These are phyloP conservation scores for Lagopus leucura DNA, from an alignment of 2,113 vertebrate species.

Conservation along the genomic window DNA sequence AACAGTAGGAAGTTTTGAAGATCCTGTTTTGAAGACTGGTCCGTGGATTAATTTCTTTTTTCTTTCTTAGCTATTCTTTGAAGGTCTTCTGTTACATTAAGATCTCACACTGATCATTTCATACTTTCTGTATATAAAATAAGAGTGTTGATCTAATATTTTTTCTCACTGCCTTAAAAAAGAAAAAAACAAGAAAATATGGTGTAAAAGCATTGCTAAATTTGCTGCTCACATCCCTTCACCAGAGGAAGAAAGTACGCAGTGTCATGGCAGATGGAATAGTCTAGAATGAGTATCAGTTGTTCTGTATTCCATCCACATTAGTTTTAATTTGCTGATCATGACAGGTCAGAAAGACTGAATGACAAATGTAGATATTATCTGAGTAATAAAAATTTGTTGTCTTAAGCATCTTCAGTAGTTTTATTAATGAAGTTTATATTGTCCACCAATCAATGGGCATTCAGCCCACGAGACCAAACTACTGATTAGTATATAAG, in stretches of 20 bases:
- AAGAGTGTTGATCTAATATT: neutral
- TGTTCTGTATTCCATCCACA: neutral
- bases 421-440: neutral
- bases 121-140: neutral
- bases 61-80: neutral
- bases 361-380: neutral
- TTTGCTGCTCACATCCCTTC: neutral
- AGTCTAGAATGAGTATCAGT: neutral
- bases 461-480: neutral
- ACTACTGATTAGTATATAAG: neutral
- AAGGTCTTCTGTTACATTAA: neutral
- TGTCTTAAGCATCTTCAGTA: neutral
- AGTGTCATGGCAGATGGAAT: neutral
- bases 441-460: neutral
- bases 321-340: neutral
- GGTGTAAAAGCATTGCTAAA: neutral
- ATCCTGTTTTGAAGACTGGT: neutral
- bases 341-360: neutral
- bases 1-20: neutral
- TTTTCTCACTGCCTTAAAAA: neutral
- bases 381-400: neutral
- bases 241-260: neutral
- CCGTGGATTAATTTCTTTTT: neutral
- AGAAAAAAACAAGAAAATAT: accelerated
- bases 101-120: neutral